Evolutionary conservation across 1,140 invertebrate genomes (phyloP).

Genomic region (Agrilus planipennis): DNA sequence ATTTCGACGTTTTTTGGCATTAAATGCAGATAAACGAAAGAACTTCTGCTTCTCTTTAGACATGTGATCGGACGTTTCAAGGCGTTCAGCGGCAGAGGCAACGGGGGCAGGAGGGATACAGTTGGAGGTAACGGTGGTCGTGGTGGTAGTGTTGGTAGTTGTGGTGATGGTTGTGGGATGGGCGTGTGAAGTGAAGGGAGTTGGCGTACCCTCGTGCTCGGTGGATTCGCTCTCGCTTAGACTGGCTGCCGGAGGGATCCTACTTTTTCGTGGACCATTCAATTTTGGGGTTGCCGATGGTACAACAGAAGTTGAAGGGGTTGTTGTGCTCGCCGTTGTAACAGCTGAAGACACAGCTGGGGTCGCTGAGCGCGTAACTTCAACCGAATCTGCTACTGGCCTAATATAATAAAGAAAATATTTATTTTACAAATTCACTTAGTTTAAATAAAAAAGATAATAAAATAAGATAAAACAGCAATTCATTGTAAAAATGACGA

Average conservation of each 20-base stretch:
- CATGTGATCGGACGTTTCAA: slow-evolving; percentile 57
- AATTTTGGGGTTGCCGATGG: slow-evolving; percentile 8
- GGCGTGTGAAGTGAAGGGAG: slow-evolving; percentile 31
- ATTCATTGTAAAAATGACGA: too few species aligned
- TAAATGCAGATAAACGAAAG: slow-evolving; percentile 65
- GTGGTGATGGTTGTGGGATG: slow-evolving; percentile 27
- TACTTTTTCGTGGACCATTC: slow-evolving; percentile 14
- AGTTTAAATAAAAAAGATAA: too few species aligned
- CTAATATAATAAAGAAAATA: too few species aligned
- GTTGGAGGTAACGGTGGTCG: slow-evolving; percentile 14
- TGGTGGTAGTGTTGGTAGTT: too few species aligned
- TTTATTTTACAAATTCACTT: too few species aligned
- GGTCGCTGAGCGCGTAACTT: too few species aligned
- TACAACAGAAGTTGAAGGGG: slow-evolving; percentile 6
- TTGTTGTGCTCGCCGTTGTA: slow-evolving; percentile 7
- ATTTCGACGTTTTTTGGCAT: slow-evolving; percentile 38
- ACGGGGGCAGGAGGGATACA: slow-evolving; percentile 27
- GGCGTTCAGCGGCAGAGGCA: slow-evolving; percentile 31
- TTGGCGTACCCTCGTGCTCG: slow-evolving; percentile 31
- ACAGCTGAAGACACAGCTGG: too few species aligned
- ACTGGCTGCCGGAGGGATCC: slow-evolving; percentile 8
- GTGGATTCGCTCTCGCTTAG: slow-evolving; percentile 24
- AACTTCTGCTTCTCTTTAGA: slow-evolving; percentile 79
- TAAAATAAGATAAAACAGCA: too few species aligned
- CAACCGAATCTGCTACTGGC: too few species aligned